Conservation (phyloP, 2,113 vertebrate genomes). For the Melanerpes formicivorus region DNA sequence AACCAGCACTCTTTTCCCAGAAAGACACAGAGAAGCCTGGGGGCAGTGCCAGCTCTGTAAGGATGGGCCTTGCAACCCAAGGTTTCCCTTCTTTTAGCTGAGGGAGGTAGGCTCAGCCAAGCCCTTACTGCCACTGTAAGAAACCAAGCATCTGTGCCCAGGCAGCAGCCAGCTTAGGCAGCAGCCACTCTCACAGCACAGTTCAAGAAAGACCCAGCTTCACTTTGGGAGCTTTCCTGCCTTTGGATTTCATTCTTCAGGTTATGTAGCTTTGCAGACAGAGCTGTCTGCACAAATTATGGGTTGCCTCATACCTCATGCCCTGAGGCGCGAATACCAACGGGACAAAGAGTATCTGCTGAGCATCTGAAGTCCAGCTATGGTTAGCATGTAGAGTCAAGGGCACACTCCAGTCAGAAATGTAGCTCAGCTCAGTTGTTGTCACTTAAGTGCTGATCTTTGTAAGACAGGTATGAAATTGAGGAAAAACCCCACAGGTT, state of each 20-base stretch:
- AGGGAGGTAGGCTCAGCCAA: background rate
- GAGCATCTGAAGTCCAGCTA: background rate
- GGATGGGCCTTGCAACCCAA: background rate
- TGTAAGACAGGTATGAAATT: background rate
- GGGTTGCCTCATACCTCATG: background rate
- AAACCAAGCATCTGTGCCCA: background rate
- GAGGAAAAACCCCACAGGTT: background rate
- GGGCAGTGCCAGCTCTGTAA: background rate
- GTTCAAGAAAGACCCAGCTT: background rate
- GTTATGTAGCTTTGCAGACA: background rate
- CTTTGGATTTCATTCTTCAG: background rate
- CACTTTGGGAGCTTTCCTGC: background rate
- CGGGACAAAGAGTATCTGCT: background rate
- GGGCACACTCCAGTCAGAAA: background rate
- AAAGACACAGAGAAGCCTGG: background rate
- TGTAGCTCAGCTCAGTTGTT: background rate
- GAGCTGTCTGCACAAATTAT: conserved; percentile 1
- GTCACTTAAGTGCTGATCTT: background rate
- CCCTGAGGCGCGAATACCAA: background rate
- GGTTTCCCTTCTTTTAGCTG: background rate
- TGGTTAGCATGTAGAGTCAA: background rate
- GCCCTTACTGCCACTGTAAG: background rate
- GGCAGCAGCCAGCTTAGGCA: background rate
- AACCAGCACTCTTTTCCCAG: background rate
- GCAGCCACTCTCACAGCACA: background rate